Percentiles rank a stretch among this genome's conserved stretches.
Conservation (phyloP, 1,140 invertebrate species). For the Drosophila kepulauana region DNA sequence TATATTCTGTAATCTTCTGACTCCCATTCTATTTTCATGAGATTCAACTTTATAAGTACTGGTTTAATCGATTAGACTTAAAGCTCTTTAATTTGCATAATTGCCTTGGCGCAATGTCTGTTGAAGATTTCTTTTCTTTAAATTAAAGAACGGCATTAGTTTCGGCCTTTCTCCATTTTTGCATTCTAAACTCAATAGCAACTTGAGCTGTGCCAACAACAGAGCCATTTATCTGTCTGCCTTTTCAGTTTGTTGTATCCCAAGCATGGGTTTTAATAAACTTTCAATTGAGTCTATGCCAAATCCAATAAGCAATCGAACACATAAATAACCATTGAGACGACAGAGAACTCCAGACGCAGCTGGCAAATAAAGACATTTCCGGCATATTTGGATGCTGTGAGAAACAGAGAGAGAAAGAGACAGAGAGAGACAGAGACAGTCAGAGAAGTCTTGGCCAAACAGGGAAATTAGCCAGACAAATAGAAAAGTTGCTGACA, state of each 20-base stretch:
- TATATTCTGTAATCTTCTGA: neutral
- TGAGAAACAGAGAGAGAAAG: neutral
- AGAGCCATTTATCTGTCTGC: conserved; percentile 35
- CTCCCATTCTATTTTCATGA: neutral
- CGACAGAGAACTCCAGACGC: conserved; percentile 49
- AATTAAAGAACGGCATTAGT: conserved; percentile 1
- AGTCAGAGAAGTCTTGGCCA: neutral
- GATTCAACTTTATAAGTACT: neutral
- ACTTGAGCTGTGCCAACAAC: conserved; percentile 11
- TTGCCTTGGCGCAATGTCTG: neutral
- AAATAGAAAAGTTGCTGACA: conserved; percentile 71
- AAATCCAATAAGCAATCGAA: conserved; percentile 65
- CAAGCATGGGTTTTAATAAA: conserved; percentile 41
- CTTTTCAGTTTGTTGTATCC: neutral
- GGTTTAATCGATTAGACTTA: neutral
- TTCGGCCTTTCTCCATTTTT: neutral
- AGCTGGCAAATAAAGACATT: conserved; percentile 76
- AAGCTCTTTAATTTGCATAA: neutral
- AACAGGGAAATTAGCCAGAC: conserved; percentile 61
- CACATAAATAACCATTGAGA: conserved; percentile 53
- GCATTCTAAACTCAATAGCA: conserved; percentile 7
- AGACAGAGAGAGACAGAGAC: neutral
- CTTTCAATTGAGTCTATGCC: conserved; percentile 43
- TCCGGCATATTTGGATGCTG: conserved; percentile 59
- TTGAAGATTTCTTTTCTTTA: neutral